These are phyloP conservation scores for Numenius phaeopus DNA, from an alignment of 2,797 vertebrate genomes.

Conservation along the genomic window DNA sequence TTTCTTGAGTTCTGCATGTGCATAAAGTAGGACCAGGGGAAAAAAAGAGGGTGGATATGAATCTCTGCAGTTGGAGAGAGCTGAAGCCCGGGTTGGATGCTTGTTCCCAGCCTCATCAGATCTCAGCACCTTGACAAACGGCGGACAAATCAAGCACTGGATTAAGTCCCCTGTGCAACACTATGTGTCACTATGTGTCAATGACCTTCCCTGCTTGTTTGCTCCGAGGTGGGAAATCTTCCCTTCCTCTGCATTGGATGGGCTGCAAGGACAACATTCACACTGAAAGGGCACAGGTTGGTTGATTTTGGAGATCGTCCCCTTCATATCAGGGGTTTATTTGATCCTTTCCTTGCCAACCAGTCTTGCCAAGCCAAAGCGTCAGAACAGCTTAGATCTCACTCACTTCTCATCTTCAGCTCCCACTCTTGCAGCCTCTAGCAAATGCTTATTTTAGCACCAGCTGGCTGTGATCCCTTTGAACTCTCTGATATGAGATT, in stretches of 20 bases:
- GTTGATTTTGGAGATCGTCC: background rate
- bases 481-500: constrained; percentile 59
- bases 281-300: background rate
- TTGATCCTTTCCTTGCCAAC: background rate
- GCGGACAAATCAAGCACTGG: background rate
- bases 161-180: background rate
- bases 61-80: background rate
- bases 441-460: constrained; percentile 61
- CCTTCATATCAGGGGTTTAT: background rate
- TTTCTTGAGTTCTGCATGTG: background rate
- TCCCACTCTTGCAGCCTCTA: constrained; percentile 24
- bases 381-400: constrained; percentile 6
- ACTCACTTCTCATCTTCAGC: background rate
- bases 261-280: background rate
- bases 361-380: background rate
- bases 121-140: background rate
- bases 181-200: rapidly evolving
- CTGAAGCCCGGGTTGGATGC: rapidly evolving
- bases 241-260: background rate
- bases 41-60: background rate
- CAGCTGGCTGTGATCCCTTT: constrained; percentile 58
- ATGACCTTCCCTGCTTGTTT: background rate
- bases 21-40: background rate
- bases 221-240: background rate
- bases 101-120: background rate